Evolutionary conservation across 2,797 vertebrate species (phyloP), one percentile per base, ranked within the genome.

Genomic region (Lagodon rhomboides): DNA sequence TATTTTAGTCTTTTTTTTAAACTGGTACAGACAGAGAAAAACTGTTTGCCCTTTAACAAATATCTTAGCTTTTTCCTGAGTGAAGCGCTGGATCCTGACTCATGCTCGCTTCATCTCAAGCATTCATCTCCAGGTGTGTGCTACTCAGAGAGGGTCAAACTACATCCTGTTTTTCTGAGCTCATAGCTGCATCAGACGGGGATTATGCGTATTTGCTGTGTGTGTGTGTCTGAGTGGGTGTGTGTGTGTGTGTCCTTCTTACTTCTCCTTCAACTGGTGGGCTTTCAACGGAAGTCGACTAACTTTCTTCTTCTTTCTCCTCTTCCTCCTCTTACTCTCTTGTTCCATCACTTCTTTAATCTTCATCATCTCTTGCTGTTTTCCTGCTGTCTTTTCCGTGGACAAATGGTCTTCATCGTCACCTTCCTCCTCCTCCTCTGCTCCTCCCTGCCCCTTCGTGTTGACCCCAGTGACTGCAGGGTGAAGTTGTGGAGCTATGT

Each of bases 401-500:
- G 59, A 3, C 5, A 47, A 67, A 62, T 82, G 77, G 82, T 49
- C 65, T 47, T 27, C 30, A 43, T 78, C 78, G 60, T 86, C 50
- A 12, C 72, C 25, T 82, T 68, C 85, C 54, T 34, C 64, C 2
- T 23, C 22, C 13, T 18, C 58, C 25, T 54, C 34, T 50, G 8
- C 56, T 68, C 59, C 43, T 22, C 47, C 20, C 25, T 12, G 13
- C 5, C 11, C n/a, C 51, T 43, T 43, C 46, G 34, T 56, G 71
- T 54, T 55, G 20, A 75, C 91, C 86, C 63, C 96, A 99, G 98
- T 88, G 98, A 99, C 96, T 98, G 98, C 96, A 96, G 98, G 93
- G 98, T 99, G 95, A 99, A 99, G 97, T 93, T 99, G 94, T 99
- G 98, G 98, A 98, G 88, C 94, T 99, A 99, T 96, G 96, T 99